Conservation (phyloP, 1,140 invertebrate species). For the Lasioglossum albipes region DNA sequence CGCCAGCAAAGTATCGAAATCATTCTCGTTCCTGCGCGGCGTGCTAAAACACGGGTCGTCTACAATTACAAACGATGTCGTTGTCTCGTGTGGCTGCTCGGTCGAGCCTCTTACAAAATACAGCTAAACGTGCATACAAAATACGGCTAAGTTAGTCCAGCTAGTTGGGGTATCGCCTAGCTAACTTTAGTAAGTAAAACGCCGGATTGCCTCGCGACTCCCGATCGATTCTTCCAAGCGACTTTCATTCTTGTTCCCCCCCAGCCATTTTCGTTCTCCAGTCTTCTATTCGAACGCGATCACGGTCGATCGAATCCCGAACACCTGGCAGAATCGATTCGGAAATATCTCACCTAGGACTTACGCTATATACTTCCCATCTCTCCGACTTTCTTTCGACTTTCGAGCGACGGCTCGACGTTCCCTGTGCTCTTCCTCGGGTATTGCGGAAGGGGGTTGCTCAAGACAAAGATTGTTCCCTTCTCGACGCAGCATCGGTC, state of each 20-base stretch:
- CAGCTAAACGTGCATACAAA: conserved; percentile 56
- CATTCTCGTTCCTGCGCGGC: conserved; percentile 4
- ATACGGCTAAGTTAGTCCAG: conserved; percentile 21
- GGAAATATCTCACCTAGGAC: conserved; percentile 1
- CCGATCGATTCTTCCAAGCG: background rate
- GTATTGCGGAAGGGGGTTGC: too few species aligned
- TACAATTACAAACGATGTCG: conserved; percentile 46
- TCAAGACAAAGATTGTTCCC: background rate
- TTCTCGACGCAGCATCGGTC: background rate
- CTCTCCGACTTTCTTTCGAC: background rate
- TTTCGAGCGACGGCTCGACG: background rate
- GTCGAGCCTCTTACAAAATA: conserved; percentile 38
- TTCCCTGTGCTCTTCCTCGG: background rate
- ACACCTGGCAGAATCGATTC: too few species aligned
- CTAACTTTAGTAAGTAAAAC: conserved; percentile 39
- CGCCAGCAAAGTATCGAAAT: background rate
- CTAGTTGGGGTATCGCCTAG: background rate
- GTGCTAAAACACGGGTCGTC: background rate
- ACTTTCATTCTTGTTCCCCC: too few species aligned
- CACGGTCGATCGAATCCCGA: too few species aligned
- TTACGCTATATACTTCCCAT: background rate
- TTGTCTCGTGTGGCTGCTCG: conserved; percentile 55
- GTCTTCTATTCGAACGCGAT: too few species aligned
- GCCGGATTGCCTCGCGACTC: background rate
- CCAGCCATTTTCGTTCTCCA: too few species aligned